A percentile compares a stretch with the other conserved stretches of the same genome.
These are phyloP conservation scores for Lycodopsis pacificus DNA, from an alignment of 2,797 vertebrate genomes.

Conservation along the genomic window DNA sequence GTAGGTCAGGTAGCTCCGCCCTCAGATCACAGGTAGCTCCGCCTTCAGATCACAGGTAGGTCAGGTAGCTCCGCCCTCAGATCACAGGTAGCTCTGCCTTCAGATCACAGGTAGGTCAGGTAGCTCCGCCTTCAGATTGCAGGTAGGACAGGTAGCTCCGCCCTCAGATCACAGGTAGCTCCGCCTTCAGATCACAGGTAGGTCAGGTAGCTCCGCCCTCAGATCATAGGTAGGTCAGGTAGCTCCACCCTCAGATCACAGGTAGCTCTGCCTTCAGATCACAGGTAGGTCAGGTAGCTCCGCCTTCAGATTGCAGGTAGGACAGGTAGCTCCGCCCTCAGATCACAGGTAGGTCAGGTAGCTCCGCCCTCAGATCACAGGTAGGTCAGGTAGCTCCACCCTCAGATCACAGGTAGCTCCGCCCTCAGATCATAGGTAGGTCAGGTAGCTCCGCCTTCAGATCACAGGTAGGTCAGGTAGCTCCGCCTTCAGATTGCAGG, in stretches of 20 bases:
- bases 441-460: not conserved
- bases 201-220: constrained; percentile 82
- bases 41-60: constrained; percentile 84
- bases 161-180: constrained; percentile 81
- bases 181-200: constrained; percentile 71
- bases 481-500: not conserved
- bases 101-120: constrained; percentile 73
- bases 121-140: constrained; percentile 87
- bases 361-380: constrained; percentile 4
- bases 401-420: not conserved
- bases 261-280: constrained; percentile 87
- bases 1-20: constrained; percentile 77
- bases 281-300: constrained; percentile 11
- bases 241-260: constrained; percentile 86
- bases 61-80: constrained; percentile 85
- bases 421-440: not conserved
- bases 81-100: constrained; percentile 81
- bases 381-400: not conserved
- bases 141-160: constrained; percentile 71
- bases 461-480: not conserved
- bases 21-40: constrained; percentile 81
- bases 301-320: constrained; percentile 85
- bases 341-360: not conserved
- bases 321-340: not conserved
- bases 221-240: constrained; percentile 57